phyloP scores from a whole-genome alignment of 1,140 invertebrate genomes.

The Drosophila navojoa region DNA sequence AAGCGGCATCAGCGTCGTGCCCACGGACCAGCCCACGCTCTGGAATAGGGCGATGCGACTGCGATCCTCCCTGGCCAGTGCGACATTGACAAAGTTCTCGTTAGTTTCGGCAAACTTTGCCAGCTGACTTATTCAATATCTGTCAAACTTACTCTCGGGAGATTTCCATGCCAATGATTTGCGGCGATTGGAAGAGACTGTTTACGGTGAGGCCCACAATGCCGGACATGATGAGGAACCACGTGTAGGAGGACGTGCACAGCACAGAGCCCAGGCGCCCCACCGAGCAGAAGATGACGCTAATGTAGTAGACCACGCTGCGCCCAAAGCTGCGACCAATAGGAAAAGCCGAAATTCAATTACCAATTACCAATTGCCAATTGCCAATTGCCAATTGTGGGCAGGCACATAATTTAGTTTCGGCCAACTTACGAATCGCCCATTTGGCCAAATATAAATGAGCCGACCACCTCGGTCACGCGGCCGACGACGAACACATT shows the following conservation, averaged over 20 bases:
- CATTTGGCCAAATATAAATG: constrained; percentile 85
- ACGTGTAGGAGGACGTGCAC: constrained; percentile 82
- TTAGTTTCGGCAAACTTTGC: constrained; percentile 56
- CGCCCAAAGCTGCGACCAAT: constrained; percentile 84
- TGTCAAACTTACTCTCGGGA: constrained; percentile 79
- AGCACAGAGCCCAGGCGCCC: constrained; percentile 83
- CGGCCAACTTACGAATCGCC: constrained; percentile 85
- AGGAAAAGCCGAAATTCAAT: constrained; percentile 64
- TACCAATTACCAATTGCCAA: constrained; percentile 43
- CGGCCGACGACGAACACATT: constrained; percentile 85
- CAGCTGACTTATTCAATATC: background rate
- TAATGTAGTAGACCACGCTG: constrained; percentile 84
- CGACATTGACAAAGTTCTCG: constrained; percentile 15
- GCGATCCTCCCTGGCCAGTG: constrained; percentile 76
- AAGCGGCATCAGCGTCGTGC: constrained; percentile 85
- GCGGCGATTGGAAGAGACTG: constrained; percentile 84
- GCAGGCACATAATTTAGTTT: constrained; percentile 59
- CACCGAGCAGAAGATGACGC: constrained; percentile 82
- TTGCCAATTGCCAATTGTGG: constrained; percentile 20
- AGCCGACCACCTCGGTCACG: constrained; percentile 85
- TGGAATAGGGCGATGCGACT: constrained; percentile 84
- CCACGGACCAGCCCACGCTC: constrained; percentile 85
- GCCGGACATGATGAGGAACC: constrained; percentile 84
- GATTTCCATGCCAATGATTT: constrained; percentile 85
- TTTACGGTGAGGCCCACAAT: constrained; percentile 84